phyloP scores from a whole-genome alignment of 2,888 invertebrate genomes.

The Gasteruption jaculator region DNA sequence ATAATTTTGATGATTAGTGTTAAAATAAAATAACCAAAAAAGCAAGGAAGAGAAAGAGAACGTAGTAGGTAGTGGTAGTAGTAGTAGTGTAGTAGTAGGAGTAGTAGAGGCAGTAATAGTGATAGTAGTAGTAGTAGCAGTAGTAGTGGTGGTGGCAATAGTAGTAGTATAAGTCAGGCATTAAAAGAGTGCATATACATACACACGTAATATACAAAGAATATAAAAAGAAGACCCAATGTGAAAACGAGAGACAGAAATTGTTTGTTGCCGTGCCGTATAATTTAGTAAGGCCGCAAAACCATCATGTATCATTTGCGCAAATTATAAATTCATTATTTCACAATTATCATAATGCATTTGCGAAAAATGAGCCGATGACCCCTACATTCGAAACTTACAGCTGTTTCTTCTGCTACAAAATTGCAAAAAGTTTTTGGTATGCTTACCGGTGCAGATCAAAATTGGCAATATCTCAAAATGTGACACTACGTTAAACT shows the following conservation, averaged over 20 bases:
- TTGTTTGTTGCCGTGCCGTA: constrained; percentile 40
- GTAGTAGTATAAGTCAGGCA: no score
- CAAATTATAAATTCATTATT: constrained; percentile 51
- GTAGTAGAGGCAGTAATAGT: no score
- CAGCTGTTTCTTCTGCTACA: no score
- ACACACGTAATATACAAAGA: constrained; percentile 5
- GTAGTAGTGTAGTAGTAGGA: no score
- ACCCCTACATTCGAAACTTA: constrained; percentile 27
- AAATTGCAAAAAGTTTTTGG: no score
- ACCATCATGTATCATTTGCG: constrained; percentile 47
- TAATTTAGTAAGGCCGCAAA: constrained; percentile 43
- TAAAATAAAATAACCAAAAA: constrained; percentile 23
- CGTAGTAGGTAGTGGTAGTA: neutral
- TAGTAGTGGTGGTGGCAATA: no score
- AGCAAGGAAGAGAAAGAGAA: constrained; percentile 18
- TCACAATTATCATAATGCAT: constrained; percentile 49
- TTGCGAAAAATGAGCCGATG: constrained; percentile 42
- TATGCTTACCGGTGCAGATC: no score
- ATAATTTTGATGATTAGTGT: constrained; percentile 38
- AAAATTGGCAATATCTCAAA: no score
- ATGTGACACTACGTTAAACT: no score
- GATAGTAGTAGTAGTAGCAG: no score
- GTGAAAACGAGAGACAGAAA: constrained; percentile 36
- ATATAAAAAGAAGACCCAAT: constrained; percentile 9
- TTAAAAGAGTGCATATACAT: neutral